Percentiles rank a stretch among this genome's conserved stretches.
Evolutionary conservation across 2,888 invertebrate genomes (phyloP).

Genomic region (Limenitis camilla): DNA sequence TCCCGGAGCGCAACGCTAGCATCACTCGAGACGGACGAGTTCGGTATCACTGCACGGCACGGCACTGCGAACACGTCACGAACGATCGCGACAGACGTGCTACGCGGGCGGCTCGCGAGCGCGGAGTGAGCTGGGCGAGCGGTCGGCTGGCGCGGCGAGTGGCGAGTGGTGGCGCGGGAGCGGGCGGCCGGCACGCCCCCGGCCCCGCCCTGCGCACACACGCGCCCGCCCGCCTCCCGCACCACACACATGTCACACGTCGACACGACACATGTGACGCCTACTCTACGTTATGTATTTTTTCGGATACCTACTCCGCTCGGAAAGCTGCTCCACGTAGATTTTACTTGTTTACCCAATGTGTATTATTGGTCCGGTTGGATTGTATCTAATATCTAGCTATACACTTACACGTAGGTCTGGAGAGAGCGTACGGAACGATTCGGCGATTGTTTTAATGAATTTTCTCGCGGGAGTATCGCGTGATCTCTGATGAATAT

Average conservation of each 20-base stretch:
- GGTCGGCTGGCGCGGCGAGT: slow-evolving; percentile 40
- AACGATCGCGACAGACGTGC: slow-evolving; percentile 33
- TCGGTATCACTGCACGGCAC: slow-evolving; percentile 46
- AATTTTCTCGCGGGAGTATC: slow-evolving; percentile 16
- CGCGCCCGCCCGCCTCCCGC: slow-evolving; percentile 33
- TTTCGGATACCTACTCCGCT: slow-evolving; percentile 49
- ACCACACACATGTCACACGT: slow-evolving; percentile 54
- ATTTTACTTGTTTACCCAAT: not conserved
- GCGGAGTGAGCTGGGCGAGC: slow-evolving; percentile 38
- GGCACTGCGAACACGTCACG: slow-evolving; percentile 42
- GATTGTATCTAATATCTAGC: not conserved
- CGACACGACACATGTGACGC: slow-evolving; percentile 67
- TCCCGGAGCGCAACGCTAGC: slow-evolving; percentile 52
- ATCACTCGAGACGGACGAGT: slow-evolving; percentile 44
- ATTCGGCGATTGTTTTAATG: slow-evolving; percentile 13
- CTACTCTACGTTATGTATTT: slow-evolving; percentile 61
- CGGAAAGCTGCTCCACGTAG: not conserved
- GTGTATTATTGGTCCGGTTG: not conserved
- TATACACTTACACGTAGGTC: not conserved
- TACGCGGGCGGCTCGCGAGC: slow-evolving; percentile 56
- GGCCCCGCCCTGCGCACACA: slow-evolving; percentile 52
- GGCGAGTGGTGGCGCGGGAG: slow-evolving; percentile 40
- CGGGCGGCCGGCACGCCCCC: slow-evolving; percentile 52
- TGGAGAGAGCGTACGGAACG: slow-evolving; percentile 13
- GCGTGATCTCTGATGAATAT: slow-evolving; percentile 19